Base-by-base conservation (phyloP, 2,113 vertebrate species). In the Holacanthus passer region DNA sequence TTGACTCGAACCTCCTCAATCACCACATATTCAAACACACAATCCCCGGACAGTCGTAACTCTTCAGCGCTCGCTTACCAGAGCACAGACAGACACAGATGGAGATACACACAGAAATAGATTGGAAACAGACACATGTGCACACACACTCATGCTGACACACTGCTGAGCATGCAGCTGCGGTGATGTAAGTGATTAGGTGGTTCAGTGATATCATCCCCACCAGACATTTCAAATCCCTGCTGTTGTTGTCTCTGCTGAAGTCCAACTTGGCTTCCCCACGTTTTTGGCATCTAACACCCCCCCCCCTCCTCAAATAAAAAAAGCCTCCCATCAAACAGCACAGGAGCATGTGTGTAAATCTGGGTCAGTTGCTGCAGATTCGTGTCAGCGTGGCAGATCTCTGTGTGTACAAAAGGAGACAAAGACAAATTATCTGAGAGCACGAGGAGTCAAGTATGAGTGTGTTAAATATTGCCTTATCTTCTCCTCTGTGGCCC, bases 161-260 rank as follows among this genome's bases (percentile, higher is more conserved):
- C 90, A 85, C 68, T 90, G 83, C 88, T 90, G 89, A 94, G 89
- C 92, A 68, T 80, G 89, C 93, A 95, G 95, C 93, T 95, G 94
- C 62, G 90, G 82, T 95, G 94, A 95, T 94, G 94, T 94, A 92
- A 95, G 92, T 84, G 86, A 93, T 95, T 88, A 93, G 88, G 88
- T 81, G 91, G 90, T 89, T 89, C 75, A 79, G 90, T 95, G 93
- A 95, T 91, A 93, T 96, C 92, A 95, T 92, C 88, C 88, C 89
- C 88, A 85, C 66, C 90, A 92, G 91, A 89, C 86, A 71, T 91
- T 91, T 92, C 69, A 88, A 93, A 89, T 93, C 91, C 88, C 88
- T 22, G 24, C 83, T 83, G 83, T 73, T 89, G 88, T 87, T 85
- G 77, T 90, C 88, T 92, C 84, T 89, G 88, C 86, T 16, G 77